Percentiles rank a stretch among this genome's conserved stretches.
Evolutionary conservation across 2,113 vertebrate species (phyloP).

Genomic region (Pelusios castaneus): DNA sequence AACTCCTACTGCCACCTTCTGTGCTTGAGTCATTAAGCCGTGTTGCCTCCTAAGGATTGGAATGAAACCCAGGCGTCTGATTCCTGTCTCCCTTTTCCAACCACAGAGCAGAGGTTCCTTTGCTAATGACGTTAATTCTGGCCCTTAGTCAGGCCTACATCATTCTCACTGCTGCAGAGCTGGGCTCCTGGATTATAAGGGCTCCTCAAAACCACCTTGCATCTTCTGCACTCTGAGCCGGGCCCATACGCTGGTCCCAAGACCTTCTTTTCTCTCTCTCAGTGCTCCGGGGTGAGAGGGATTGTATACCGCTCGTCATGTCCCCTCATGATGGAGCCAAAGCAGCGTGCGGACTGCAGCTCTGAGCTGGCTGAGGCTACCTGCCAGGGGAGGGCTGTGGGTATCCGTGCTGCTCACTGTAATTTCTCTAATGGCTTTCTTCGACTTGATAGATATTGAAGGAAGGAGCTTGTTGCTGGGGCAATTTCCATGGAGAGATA

Average conservation of each 20-base stretch:
- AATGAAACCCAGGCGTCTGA: background rate
- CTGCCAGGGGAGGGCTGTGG: conserved; percentile 20
- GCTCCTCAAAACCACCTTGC: background rate
- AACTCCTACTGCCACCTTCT: background rate
- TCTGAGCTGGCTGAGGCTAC: background rate
- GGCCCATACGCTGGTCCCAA: background rate
- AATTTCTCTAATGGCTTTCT: conserved; percentile 73
- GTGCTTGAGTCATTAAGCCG: background rate
- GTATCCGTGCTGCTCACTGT: conserved; percentile 40
- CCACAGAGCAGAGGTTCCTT: fast-evolving
- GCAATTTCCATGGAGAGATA: conserved; percentile 78
- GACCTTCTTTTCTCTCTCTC: background rate
- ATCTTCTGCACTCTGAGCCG: background rate
- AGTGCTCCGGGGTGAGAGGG: background rate
- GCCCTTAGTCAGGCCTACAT: background rate
- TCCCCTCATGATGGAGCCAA: conserved; percentile 61
- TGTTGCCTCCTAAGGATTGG: background rate
- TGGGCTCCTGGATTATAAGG: background rate
- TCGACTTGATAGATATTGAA: conserved; percentile 72
- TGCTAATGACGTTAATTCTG: background rate
- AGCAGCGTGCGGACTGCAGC: fast-evolving
- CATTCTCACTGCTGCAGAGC: background rate
- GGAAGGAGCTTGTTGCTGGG: conserved; percentile 71
- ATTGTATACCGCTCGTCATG: background rate
- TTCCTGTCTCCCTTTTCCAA: background rate